Conservation (phyloP, 1,140 invertebrate genomes). For the Ruditapes philippinarum region DNA sequence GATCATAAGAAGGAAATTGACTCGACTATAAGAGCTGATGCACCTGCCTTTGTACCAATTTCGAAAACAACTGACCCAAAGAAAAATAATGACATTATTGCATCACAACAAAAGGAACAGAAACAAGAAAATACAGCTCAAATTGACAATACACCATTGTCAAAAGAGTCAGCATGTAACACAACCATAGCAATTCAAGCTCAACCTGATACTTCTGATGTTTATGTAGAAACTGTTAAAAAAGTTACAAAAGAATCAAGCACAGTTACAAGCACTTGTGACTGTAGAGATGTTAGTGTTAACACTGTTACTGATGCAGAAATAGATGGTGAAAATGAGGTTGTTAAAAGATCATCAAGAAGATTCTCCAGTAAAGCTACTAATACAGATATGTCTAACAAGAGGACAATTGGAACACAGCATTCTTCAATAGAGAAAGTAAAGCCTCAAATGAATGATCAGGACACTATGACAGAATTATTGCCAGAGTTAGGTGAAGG, state of each 20-base stretch:
- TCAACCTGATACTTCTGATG: neutral
- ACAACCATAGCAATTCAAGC: slow-evolving; percentile 36
- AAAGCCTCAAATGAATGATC: neutral
- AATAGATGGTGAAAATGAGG: neutral
- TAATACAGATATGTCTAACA: neutral
- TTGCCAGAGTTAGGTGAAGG: neutral
- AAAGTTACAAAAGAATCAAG: neutral
- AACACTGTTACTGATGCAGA: neutral
- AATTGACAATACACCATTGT: neutral
- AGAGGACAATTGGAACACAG: slow-evolving; percentile 37
- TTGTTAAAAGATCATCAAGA: neutral
- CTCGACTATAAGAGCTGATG: slow-evolving; percentile 22
- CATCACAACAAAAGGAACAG: neutral
- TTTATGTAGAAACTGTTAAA: slow-evolving; percentile 14
- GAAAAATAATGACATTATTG: neutral
- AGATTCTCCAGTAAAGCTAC: neutral
- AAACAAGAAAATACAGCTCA: neutral
- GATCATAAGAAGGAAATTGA: neutral
- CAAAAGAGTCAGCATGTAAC: neutral
- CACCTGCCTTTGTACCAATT: slow-evolving; percentile 36
- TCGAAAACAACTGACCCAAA: neutral
- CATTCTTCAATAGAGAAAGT: neutral
- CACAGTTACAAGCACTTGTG: slow-evolving; percentile 31
- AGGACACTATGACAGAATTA: slow-evolving; percentile 6
- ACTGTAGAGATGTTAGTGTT: slow-evolving; percentile 34